Evolutionary conservation across 1,140 invertebrate species (phyloP).

Genomic region (Lucilia cuprina): DNA sequence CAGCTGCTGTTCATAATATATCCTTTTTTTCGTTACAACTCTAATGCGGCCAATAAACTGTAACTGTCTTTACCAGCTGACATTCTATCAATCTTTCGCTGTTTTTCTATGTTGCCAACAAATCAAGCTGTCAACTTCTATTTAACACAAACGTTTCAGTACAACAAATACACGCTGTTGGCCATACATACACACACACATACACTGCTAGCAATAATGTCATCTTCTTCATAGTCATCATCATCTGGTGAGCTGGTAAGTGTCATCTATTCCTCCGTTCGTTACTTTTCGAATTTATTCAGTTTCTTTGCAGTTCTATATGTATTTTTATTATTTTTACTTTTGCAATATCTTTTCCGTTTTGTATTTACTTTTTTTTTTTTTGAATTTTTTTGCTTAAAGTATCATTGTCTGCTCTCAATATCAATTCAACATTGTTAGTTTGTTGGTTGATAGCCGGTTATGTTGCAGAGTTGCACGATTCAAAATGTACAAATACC

Average conservation of each 20-base stretch:
- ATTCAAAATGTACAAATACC: background rate
- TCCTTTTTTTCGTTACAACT: background rate
- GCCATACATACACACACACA: background rate
- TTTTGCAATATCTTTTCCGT: background rate
- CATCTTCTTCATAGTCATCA: background rate
- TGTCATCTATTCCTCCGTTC: slow-evolving; percentile 4
- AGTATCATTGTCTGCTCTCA: slow-evolving; percentile 28
- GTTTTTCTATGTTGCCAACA: slow-evolving; percentile 31
- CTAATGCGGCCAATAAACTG: slow-evolving; percentile 34
- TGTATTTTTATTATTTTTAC: background rate
- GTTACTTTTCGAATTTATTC: background rate
- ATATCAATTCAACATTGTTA: slow-evolving; percentile 34
- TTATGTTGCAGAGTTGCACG: slow-evolving; percentile 2
- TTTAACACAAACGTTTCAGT: slow-evolving; percentile 32
- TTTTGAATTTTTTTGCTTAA: background rate
- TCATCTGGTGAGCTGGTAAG: background rate
- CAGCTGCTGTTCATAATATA: slow-evolving; percentile 15
- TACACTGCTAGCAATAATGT: background rate
- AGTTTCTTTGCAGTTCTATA: background rate
- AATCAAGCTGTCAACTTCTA: slow-evolving; percentile 34
- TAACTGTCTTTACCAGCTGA: slow-evolving; percentile 34
- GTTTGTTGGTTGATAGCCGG: background rate
- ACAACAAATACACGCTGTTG: background rate
- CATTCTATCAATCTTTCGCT: slow-evolving; percentile 30
- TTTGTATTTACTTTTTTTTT: background rate